Evolutionary conservation across 2,797 vertebrate species (phyloP).

Genomic region (Xenops minutus): DNA sequence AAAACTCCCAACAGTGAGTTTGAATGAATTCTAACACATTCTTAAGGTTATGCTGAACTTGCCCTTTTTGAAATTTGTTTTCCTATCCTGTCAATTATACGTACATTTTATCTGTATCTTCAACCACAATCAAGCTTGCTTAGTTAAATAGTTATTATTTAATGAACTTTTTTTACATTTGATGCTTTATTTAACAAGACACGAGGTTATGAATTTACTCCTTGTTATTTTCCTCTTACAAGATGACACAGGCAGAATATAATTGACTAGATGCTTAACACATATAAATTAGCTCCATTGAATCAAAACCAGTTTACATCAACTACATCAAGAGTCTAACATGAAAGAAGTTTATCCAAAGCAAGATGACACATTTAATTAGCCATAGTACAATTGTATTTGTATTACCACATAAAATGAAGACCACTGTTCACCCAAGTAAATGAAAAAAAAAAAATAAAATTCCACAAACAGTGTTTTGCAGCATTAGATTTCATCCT

Average conservation of each 20-base stretch:
- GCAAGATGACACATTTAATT: neutral
- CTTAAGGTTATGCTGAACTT: neutral
- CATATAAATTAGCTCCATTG: neutral
- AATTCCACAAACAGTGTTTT: neutral
- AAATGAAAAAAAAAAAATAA: neutral
- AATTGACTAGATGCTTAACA: neutral
- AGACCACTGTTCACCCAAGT: neutral
- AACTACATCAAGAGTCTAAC: neutral
- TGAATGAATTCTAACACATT: neutral
- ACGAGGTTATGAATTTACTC: neutral
- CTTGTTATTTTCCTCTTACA: neutral
- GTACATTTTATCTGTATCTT: neutral
- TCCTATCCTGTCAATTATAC: neutral
- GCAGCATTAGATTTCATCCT: neutral
- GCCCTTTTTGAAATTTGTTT: neutral
- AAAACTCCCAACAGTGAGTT: neutral
- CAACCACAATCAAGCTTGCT: neutral
- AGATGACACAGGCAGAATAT: neutral
- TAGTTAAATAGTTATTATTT: neutral
- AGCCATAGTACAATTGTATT: neutral
- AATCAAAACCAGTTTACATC: neutral
- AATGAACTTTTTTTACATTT: neutral
- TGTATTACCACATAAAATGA: neutral
- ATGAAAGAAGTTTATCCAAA: neutral
- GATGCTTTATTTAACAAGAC: neutral